A percentile compares a stretch with the other conserved stretches of the same genome.
Evolutionary conservation across 2,797 vertebrate genomes (phyloP).

Genomic region (Cyclopterus lumpus): DNA sequence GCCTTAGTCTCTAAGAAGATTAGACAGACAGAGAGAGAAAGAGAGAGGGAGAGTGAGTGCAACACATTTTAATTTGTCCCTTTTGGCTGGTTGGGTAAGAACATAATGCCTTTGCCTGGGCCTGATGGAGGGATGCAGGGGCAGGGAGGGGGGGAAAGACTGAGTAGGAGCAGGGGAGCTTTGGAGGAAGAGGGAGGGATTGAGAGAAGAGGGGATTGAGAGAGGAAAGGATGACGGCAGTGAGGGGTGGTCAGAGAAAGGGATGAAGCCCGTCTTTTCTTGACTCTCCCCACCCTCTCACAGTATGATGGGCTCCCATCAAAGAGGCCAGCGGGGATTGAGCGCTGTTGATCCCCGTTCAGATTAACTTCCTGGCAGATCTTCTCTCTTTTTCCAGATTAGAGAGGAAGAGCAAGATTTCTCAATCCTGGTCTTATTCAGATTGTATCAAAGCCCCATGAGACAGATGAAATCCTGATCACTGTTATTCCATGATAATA

Average conservation of each 20-base stretch:
- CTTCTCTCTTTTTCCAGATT: constrained; percentile 57
- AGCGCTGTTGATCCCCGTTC: constrained; percentile 70
- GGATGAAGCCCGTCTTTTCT: constrained; percentile 68
- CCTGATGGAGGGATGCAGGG: constrained; percentile 62
- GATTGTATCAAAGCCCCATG: constrained; percentile 74
- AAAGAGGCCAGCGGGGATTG: constrained; percentile 79
- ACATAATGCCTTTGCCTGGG: constrained; percentile 80
- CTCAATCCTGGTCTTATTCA: constrained; percentile 74
- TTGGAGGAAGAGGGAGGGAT: constrained; percentile 61
- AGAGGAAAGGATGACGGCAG: constrained; percentile 60
- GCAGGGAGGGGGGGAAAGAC: constrained; percentile 35
- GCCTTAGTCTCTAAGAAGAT: constrained; percentile 89
- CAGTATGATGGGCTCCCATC: constrained; percentile 68
- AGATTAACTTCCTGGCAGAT: constrained; percentile 77
- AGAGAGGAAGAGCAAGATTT: constrained; percentile 57
- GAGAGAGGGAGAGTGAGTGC: constrained; percentile 70
- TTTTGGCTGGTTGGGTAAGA: constrained; percentile 84
- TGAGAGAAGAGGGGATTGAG: constrained; percentile 72
- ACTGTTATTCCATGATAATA: constrained; percentile 74
- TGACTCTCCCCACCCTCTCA: constrained; percentile 52
- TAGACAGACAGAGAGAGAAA: constrained; percentile 82
- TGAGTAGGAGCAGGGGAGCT: constrained; percentile 65
- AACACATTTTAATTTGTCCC: constrained; percentile 87
- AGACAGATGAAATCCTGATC: constrained; percentile 78
- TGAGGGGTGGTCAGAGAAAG: constrained; percentile 49